Conservation (phyloP, 2,888 invertebrate species). For the Norana najaformis region DNA sequence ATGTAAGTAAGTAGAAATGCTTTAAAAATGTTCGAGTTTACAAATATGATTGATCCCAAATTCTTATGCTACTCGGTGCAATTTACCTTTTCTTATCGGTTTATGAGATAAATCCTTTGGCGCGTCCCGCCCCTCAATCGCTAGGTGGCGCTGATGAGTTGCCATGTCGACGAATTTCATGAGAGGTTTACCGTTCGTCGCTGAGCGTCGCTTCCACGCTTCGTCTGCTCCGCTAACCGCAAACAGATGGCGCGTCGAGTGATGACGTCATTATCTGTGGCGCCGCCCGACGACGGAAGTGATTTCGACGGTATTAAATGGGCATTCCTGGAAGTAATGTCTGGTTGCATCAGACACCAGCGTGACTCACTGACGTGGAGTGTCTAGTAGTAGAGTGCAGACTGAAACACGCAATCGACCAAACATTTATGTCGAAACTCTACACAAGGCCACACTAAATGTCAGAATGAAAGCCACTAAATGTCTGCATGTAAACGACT, state of each 20-base stretch:
- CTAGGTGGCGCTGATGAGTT: background rate
- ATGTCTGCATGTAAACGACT: background rate
- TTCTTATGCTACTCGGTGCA: background rate
- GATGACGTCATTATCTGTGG: background rate
- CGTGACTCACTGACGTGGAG: background rate
- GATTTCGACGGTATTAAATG: conserved; percentile 3
- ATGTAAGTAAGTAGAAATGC: too few species aligned
- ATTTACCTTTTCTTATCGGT: background rate
- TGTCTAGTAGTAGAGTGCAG: background rate
- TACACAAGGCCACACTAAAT: background rate
- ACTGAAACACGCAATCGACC: too few species aligned
- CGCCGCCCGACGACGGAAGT: background rate
- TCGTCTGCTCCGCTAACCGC: background rate
- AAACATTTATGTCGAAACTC: background rate
- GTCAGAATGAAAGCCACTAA: background rate
- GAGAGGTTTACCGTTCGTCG: background rate
- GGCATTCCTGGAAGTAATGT: background rate
- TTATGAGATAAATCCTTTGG: background rate
- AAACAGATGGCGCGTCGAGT: background rate
- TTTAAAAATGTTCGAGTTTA: too few species aligned
- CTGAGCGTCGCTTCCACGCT: background rate
- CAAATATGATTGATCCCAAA: too few species aligned
- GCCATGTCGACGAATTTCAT: conserved; percentile 7
- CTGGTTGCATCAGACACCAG: background rate
- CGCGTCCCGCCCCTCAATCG: background rate